Evolutionary conservation across 2,888 invertebrate species (phyloP).

Genomic region (Boloria selene): DNA sequence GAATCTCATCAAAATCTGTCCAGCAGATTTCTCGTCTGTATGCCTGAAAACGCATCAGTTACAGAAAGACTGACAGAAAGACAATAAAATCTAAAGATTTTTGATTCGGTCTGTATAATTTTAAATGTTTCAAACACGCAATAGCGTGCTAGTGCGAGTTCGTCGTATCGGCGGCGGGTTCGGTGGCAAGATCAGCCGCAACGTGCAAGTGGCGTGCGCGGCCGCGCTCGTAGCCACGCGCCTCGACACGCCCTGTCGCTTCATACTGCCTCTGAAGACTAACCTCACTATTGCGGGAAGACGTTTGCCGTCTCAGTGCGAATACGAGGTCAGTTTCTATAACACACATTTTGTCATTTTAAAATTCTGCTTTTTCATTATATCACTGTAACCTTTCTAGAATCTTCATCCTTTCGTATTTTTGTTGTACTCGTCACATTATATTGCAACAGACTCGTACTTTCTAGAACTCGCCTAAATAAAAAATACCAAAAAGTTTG

Average conservation of each 20-base stretch:
- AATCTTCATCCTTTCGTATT: no score
- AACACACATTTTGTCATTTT: neutral
- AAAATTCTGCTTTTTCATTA: neutral
- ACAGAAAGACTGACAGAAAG: no score
- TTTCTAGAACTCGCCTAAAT: no score
- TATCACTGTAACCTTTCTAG: no score
- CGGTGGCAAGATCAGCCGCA: constrained; percentile 84
- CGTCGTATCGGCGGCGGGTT: constrained; percentile 85
- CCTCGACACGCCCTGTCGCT: constrained; percentile 82
- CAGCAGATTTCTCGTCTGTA: no score
- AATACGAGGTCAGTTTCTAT: constrained; percentile 76
- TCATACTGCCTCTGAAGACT: constrained; percentile 83
- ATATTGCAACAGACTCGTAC: no score
- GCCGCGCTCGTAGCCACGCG: constrained; percentile 84
- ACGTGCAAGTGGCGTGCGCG: constrained; percentile 78
- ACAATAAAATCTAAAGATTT: no score
- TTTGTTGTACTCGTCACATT: no score
- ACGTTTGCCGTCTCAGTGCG: constrained; percentile 75
- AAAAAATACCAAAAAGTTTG: no score
- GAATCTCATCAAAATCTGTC: no score
- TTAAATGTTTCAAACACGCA: neutral
- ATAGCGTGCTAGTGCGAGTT: constrained; percentile 82
- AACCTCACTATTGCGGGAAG: constrained; percentile 84
- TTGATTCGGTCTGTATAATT: no score
- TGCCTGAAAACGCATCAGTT: no score